These are phyloP conservation scores for Protonibea diacanthus DNA, from an alignment of 2,797 vertebrate genomes.

Conservation along the genomic window DNA sequence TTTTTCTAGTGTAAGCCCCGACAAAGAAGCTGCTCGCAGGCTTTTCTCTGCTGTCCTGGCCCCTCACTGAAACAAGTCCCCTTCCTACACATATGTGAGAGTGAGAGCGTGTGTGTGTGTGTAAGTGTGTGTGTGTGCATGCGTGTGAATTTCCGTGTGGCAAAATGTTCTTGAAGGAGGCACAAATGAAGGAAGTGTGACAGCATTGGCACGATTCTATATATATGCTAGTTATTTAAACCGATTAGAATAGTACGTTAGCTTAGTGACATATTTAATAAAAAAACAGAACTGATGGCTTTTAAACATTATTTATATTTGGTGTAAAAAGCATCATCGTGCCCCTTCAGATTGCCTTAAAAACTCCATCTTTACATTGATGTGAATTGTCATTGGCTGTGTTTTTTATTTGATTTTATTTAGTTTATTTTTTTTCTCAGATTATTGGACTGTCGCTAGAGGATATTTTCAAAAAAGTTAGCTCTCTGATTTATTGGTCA, in stretches of 20 bases:
- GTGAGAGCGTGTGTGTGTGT: not conserved
- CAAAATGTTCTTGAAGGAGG: slow-evolving; percentile 68
- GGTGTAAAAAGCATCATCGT: slow-evolving; percentile 73
- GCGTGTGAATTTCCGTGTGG: slow-evolving; percentile 46
- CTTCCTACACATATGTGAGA: slow-evolving; percentile 22
- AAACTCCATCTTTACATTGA: slow-evolving; percentile 68
- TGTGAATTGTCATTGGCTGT: slow-evolving; percentile 73
- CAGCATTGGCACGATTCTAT: slow-evolving; percentile 76
- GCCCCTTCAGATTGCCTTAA: slow-evolving; percentile 84
- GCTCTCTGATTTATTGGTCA: slow-evolving; percentile 47
- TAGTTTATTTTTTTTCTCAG: slow-evolving; percentile 24
- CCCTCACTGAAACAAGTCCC: slow-evolving; percentile 48
- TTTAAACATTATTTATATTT: slow-evolving; percentile 84
- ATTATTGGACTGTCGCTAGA: slow-evolving; percentile 61
- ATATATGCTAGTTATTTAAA: slow-evolving; percentile 85
- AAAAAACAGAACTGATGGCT: slow-evolving; percentile 74
- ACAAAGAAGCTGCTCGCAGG: slow-evolving; percentile 63
- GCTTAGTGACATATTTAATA: slow-evolving; percentile 85
- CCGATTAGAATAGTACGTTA: slow-evolving; percentile 82
- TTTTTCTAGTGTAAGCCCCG: slow-evolving; percentile 74
- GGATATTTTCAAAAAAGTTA: slow-evolving; percentile 66
- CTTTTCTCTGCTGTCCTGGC: slow-evolving; percentile 46
- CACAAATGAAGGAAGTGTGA: slow-evolving; percentile 74
- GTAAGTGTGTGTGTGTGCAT: slow-evolving; percentile 18
- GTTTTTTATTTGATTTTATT: slow-evolving; percentile 31